Base-by-base conservation (phyloP, 2,888 invertebrate genomes). In the Tridacna gigas region DNA sequence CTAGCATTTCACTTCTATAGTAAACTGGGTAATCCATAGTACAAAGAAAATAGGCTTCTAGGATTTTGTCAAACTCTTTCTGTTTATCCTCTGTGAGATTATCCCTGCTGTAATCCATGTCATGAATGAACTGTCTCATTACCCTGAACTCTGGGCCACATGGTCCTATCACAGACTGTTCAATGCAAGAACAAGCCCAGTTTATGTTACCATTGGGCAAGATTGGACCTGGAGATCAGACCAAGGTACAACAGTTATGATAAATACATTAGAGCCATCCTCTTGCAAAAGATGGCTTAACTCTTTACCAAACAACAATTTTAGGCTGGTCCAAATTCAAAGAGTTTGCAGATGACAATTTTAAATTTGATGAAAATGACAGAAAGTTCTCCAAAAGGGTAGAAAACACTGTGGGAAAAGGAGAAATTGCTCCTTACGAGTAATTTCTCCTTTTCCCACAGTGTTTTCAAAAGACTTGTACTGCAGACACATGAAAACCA, bases 11-110 rank as follows among this genome's bases (percentile, higher is more conserved):
- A 51, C 75, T 71, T 11, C 28, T 28, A 26, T 84, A 81, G 28
- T 81, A 84, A 20, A 75, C 65, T 45, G 81, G 81, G 61, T 84
- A 60, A 22, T 84, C 81, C 76, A 84, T 78, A 0, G 84, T 84
- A 60, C 81, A 84, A 11, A 79, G 12, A 13, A 84, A 71, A 63
- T 76, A 84, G n/a, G 63, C 60, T 56, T 84, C 81, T 51, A 80
- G 25, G 45, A 84, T 9, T 48, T 63, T 63, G 11, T 84, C 79
- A 65, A 81, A 79, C 25, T 74, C 56, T 56, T 26, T 67, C 22
- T 37, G 18, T 26, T 45, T 47, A 48, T 73, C 73, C 25, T 56
- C 67, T 28, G 66, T 18, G 20, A 78, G 28, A 28, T 45, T 65
- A 3, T 73, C 81, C 20, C 74, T 22, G 45, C 60, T 48, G 12